Percentiles rank a stretch among this genome's conserved stretches.
Conservation (phyloP, 2,888 invertebrate genomes). For the Lithophane ornitopus region DNA sequence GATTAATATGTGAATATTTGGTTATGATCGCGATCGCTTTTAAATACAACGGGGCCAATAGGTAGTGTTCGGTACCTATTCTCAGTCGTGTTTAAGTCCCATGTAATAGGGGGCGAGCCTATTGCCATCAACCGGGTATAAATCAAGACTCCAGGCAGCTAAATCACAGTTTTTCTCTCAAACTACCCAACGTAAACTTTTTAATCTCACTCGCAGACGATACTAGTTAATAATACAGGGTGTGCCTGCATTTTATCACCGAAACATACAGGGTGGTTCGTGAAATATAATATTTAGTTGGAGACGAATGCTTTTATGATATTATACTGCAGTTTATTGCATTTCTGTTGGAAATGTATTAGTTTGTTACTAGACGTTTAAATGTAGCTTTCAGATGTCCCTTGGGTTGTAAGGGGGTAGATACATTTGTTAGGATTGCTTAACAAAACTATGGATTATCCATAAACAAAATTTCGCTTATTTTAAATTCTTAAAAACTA, state of each 20-base stretch:
- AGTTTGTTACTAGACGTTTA: slow-evolving; percentile 45
- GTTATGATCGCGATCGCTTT: no score
- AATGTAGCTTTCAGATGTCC: slow-evolving; percentile 39
- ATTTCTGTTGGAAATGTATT: slow-evolving; percentile 52
- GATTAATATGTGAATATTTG: no score
- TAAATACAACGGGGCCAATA: no score
- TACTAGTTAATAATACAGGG: slow-evolving; percentile 65
- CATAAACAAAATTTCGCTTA: not conserved
- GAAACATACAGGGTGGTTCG: slow-evolving; percentile 44
- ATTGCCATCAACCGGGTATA: not conserved
- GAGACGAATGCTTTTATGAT: slow-evolving; percentile 60
- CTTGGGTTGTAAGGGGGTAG: slow-evolving; percentile 20
- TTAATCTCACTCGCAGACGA: slow-evolving; percentile 59
- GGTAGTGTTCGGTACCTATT: not conserved
- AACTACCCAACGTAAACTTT: slow-evolving; percentile 36
- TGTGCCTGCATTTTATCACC: slow-evolving; percentile 64
- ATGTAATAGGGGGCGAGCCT: not conserved
- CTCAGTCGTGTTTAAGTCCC: not conserved
- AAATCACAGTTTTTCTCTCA: not conserved
- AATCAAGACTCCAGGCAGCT: not conserved
- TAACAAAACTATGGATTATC: not conserved
- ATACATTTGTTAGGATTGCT: not conserved
- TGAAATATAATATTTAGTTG: slow-evolving; percentile 61
- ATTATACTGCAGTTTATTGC: slow-evolving; percentile 64
- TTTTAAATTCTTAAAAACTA: no score